Evolutionary conservation across 23 tunicate genomes (phyloP), one percentile per base, ranked within the genome.

Genomic region (Oikopleura dioica): DNA sequence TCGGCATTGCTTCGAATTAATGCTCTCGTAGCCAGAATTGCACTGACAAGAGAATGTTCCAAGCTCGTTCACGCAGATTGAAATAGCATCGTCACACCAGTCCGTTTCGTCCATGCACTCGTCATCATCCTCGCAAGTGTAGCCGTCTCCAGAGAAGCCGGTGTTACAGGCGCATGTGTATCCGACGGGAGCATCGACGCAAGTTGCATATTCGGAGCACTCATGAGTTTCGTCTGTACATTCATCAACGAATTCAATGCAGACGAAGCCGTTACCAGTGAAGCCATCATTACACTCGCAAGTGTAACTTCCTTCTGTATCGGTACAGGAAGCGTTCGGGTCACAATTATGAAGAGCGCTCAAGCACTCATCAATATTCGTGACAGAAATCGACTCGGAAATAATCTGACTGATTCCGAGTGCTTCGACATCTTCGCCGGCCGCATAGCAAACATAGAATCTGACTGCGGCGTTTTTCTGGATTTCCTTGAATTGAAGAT

Each of bases 201-300:
- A 84, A 35, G 16, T 68, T 0, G 63, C 84, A 36, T 59, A 36
- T 16, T 29, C 28, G 26, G 26, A 35, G 33, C 84, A 81, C 0
- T 16, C n/a, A 0, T 58, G 0, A 33, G 37, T 59, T 59, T 1
- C 38, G 0, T 29, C 59, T 1, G 16, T 37, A 51, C 88, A 84
- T 36, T 84, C 88, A 68, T 84, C 69, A 36, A 81, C 50, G 58
- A 80, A 72, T 23, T 76, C 50, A 35, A 44, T 44, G 21, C 55
- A 44, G 21, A 44, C 21, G 16, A 44, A 44, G 9, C 55, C 55
- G 21, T 44, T 44, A 9, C 55, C 55, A 21, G 21, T 44, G 21
- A 44, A 44, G 21, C 55, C 55, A 21, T 44, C 55, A 44, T 44
- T 9, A 21, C 55, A 44, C 21, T 9, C 21, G 21, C 55, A 44